Evolutionary conservation across 2,113 vertebrate species (phyloP).

Genomic region (Varanus komodoensis): DNA sequence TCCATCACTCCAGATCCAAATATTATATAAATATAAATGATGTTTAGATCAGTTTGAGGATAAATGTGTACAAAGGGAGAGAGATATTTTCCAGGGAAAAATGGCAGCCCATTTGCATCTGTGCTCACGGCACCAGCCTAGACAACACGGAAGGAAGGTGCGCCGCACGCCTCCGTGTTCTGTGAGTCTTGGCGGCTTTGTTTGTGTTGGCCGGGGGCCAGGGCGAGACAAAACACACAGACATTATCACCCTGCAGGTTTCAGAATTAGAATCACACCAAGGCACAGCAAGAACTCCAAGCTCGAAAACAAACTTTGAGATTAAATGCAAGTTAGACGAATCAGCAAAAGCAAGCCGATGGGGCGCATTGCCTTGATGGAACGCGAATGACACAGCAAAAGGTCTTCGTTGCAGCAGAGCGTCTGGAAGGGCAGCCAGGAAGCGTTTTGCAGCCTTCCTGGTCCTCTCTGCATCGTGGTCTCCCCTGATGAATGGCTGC

Average conservation of each 20-base stretch:
- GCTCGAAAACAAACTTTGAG: background rate
- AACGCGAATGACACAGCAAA: background rate
- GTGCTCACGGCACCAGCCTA: background rate
- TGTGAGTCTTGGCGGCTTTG: conserved; percentile 2
- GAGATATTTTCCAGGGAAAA: background rate
- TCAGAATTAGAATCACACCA: background rate
- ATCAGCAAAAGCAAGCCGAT: background rate
- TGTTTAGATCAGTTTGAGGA: background rate
- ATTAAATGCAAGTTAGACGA: background rate
- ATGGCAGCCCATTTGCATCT: background rate
- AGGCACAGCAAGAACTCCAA: background rate
- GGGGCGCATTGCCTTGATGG: background rate
- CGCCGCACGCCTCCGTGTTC: background rate
- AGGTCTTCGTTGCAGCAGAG: background rate
- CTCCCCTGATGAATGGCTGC: background rate
- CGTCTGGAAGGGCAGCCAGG: no score
- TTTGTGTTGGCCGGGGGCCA: conserved; percentile 4
- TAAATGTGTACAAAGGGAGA: background rate
- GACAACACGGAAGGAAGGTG: background rate
- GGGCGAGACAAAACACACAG: background rate
- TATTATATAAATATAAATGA: background rate
- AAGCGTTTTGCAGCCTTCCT: no score
- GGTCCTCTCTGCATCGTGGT: background rate
- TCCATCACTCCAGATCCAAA: background rate
- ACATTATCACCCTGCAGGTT: background rate